Conservation (phyloP, 2,113 vertebrate genomes). For the Tychaedon coryphoeus region DNA sequence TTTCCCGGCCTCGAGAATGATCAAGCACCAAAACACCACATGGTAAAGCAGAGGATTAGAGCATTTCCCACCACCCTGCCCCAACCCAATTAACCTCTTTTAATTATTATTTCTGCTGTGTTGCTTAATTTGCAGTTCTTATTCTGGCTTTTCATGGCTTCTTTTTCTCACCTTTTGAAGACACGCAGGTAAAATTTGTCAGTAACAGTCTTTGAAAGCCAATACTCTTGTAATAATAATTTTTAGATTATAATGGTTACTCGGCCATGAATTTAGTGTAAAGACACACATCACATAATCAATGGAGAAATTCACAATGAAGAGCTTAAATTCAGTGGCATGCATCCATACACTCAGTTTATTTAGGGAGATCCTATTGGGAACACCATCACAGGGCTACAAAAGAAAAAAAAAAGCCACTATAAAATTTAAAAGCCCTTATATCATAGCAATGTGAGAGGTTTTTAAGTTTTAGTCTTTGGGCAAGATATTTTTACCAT, state of each 20-base stretch:
- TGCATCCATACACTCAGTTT: background rate
- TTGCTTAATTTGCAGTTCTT: slow-evolving; percentile 20
- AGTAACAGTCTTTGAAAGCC: background rate
- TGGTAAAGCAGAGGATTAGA: slow-evolving; percentile 13
- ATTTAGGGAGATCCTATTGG: background rate
- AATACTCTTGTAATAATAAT: background rate
- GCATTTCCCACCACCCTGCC: background rate
- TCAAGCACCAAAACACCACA: background rate
- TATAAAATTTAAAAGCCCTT: background rate
- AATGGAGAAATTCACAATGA: background rate
- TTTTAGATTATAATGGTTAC: background rate
- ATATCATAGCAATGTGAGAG: background rate
- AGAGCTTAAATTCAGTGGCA: background rate
- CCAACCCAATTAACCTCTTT: slow-evolving; percentile 47
- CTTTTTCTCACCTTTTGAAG: background rate
- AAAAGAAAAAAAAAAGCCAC: background rate
- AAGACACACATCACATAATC: background rate
- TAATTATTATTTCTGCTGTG: slow-evolving; percentile 43
- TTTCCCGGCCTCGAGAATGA: background rate
- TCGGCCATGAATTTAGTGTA: background rate
- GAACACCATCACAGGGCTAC: background rate
- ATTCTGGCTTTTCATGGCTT: background rate
- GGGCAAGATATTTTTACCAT: background rate
- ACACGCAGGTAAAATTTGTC: background rate
- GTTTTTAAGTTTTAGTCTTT: background rate